These are phyloP conservation scores for Ptiloglossa arizonensis DNA, from an alignment of 1,140 invertebrate genomes.

Conservation along the genomic window DNA sequence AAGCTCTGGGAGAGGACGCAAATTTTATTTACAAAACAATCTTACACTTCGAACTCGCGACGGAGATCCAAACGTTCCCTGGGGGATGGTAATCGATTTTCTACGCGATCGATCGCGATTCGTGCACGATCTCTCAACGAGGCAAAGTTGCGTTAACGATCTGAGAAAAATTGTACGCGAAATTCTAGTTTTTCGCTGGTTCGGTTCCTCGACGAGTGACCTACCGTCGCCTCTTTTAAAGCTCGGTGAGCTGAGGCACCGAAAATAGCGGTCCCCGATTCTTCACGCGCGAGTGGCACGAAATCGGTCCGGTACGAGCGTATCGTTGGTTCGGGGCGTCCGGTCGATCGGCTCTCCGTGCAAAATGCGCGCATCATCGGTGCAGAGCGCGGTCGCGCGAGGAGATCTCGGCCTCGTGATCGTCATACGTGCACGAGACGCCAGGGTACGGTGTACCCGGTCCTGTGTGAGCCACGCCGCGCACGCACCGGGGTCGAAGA, in stretches of 20 bases:
- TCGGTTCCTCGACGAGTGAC: not conserved
- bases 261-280: conserved; percentile 59
- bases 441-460: not conserved
- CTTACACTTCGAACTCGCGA: no score
- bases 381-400: conserved; percentile 23
- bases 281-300: conserved; percentile 57
- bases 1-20: no score
- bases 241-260: conserved; percentile 10
- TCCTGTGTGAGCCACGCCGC: not conserved
- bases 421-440: not conserved
- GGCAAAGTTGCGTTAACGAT: no score
- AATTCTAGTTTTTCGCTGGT: not conserved
- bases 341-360: conserved; percentile 35
- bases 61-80: no score
- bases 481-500: not conserved
- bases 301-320: conserved; percentile 55
- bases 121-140: no score
- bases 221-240: conserved; percentile 14
- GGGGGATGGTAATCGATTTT: no score
- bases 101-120: no score
- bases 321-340: conserved; percentile 36
- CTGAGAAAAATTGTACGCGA: no score
- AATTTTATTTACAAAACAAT: no score
- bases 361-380: conserved; percentile 59
- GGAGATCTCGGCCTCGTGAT: not conserved